Evolutionary conservation across 2,797 vertebrate genomes (phyloP).

Genomic region (Sebastes vulpes): DNA sequence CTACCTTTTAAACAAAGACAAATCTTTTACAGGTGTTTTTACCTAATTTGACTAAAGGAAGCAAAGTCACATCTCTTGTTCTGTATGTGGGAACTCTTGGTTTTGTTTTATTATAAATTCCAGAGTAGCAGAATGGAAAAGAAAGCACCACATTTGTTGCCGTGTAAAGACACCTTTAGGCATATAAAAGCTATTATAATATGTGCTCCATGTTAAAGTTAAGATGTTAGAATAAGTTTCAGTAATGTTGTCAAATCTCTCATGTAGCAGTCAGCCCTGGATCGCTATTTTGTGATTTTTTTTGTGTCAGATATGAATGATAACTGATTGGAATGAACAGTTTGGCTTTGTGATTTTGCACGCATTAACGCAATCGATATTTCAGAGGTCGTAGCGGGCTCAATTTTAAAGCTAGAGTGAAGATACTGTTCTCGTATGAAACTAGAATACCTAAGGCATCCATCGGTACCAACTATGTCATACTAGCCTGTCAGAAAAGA

Average conservation of each 20-base stretch:
- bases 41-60: background rate
- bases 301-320: background rate
- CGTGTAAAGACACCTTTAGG: background rate
- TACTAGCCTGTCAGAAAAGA: too few relatives aligned
- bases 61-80: background rate
- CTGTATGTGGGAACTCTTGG: background rate
- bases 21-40: background rate
- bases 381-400: background rate
- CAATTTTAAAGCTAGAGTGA: background rate
- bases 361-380: background rate
- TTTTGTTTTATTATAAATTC: background rate
- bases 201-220: background rate
- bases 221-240: background rate
- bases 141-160: background rate
- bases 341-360: background rate
- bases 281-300: background rate
- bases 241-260: background rate
- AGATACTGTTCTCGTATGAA: too few relatives aligned
- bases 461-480: too few relatives aligned
- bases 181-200: background rate
- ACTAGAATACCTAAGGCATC: too few relatives aligned
- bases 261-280: background rate
- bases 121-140: background rate
- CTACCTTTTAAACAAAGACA: constrained; percentile 23
- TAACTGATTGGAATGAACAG: background rate